Evolutionary conservation across 2,797 vertebrate species (phyloP).

Genomic region (Aeoliscus strigatus): DNA sequence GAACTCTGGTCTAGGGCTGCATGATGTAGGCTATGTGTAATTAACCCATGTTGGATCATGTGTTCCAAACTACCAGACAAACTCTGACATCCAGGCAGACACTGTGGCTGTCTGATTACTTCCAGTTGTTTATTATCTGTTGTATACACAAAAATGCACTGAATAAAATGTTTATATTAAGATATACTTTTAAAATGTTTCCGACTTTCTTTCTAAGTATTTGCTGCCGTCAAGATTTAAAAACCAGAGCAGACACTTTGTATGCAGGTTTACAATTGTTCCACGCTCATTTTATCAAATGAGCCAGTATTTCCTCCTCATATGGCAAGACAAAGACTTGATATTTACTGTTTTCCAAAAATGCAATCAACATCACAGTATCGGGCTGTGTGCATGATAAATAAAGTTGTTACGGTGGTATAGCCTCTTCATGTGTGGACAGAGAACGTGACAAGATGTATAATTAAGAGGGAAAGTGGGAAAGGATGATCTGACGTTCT

Average conservation of each 20-base stretch:
- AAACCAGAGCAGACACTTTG: too few relatives aligned
- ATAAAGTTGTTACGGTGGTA: constrained; percentile 8
- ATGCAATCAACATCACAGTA: constrained; percentile 4
- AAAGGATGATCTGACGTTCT: constrained; percentile 16
- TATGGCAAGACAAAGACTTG: constrained; percentile 5
- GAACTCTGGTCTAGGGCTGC: constrained; percentile 93
- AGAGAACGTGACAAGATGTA: too few relatives aligned
- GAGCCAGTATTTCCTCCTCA: constrained; percentile 37
- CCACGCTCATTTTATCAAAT: constrained; percentile 30
- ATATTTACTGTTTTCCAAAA: background rate
- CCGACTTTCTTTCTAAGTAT: constrained; percentile 57
- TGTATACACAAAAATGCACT: constrained; percentile 98
- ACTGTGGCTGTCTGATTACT: constrained; percentile 79
- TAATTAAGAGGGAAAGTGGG: constrained; percentile 20
- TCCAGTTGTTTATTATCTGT: constrained; percentile 97
- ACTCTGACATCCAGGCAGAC: constrained; percentile 76
- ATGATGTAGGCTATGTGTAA: constrained; percentile 97
- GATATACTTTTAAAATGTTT: constrained; percentile 87
- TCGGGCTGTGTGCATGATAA: constrained; percentile 2
- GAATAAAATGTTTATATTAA: constrained; percentile 99
- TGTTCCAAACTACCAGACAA: constrained; percentile 86
- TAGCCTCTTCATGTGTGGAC: background rate
- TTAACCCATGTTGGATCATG: constrained; percentile 91
- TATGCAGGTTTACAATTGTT: too few relatives aligned
- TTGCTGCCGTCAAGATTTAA: too few relatives aligned